Evolutionary conservation across 2,888 invertebrate species (phyloP).

Genomic region (Ochropacha duplaris): DNA sequence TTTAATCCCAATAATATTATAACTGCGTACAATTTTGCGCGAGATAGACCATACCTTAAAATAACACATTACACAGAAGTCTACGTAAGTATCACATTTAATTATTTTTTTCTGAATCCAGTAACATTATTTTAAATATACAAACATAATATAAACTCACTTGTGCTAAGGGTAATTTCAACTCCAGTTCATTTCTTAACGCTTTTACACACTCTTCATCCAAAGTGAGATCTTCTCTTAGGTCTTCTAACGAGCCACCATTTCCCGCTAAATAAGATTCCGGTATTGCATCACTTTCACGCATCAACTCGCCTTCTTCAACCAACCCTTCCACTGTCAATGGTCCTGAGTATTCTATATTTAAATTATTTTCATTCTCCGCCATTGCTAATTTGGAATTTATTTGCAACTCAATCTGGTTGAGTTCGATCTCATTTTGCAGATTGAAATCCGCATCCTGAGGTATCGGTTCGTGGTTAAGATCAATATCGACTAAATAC

Average conservation of each 20-base stretch:
- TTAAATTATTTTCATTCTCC: conserved; percentile 79
- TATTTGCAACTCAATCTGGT: conserved; percentile 74
- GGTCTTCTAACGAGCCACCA: conserved; percentile 74
- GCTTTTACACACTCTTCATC: conserved; percentile 89
- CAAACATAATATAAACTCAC: conserved; percentile 46
- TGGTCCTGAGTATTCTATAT: conserved; percentile 76
- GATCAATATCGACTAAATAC: conserved; percentile 66
- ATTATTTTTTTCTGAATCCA: too few relatives aligned
- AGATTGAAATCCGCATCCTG: conserved; percentile 33
- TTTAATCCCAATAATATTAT: neutral
- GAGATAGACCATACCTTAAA: neutral
- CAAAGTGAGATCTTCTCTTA: conserved; percentile 82
- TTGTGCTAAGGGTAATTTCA: conserved; percentile 88
- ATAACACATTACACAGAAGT: too few relatives aligned
- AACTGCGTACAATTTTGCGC: too few relatives aligned
- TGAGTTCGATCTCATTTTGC: conserved; percentile 61
- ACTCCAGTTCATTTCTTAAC: conserved; percentile 86
- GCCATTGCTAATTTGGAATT: conserved; percentile 77
- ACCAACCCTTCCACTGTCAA: conserved; percentile 61
- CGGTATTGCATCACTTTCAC: conserved; percentile 52
- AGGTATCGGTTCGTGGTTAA: conserved; percentile 34
- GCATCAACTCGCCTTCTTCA: conserved; percentile 45
- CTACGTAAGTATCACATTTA: too few relatives aligned
- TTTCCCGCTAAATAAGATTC: conserved; percentile 75
- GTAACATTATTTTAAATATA: too few relatives aligned